phyloP scores from a whole-genome alignment of 2,113 vertebrate genomes.

The Lontra canadensis region DNA sequence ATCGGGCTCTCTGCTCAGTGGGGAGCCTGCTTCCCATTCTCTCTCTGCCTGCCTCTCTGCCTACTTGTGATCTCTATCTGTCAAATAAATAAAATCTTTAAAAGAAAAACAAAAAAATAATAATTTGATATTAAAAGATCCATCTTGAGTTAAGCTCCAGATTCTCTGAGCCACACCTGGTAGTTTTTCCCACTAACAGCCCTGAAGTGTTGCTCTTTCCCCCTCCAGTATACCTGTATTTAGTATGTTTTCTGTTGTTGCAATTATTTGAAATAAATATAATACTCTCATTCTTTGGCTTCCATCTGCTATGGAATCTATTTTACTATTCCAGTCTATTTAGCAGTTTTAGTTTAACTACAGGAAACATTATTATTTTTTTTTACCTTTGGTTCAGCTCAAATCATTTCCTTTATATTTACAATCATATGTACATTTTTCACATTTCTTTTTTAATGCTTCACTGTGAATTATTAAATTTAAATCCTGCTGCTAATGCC shows the following conservation, averaged over 20 bases:
- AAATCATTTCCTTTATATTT: slow-evolving; percentile 5
- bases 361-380: not conserved
- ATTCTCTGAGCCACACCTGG: not conserved
- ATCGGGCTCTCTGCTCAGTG: too few species aligned
- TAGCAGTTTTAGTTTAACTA: not conserved
- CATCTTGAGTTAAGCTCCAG: not conserved
- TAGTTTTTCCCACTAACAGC: not conserved
- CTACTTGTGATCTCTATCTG: too few species aligned
- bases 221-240: not conserved
- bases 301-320: not conserved
- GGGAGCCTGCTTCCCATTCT: too few species aligned
- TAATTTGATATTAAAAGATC: not conserved
- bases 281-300: not conserved
- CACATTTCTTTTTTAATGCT: not conserved
- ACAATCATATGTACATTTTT: not conserved
- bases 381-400: slow-evolving; percentile 21
- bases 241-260: not conserved
- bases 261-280: not conserved
- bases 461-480: not conserved
- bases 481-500: not conserved
- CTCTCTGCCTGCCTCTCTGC: too few species aligned
- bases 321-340: not conserved
- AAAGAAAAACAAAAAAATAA: not conserved
- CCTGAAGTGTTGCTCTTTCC: not conserved
- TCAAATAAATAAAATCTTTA: too few species aligned